Percentiles rank a stretch among this genome's conserved stretches.
Conservation (phyloP, 1,140 invertebrate species). For the Agrilus planipennis region DNA sequence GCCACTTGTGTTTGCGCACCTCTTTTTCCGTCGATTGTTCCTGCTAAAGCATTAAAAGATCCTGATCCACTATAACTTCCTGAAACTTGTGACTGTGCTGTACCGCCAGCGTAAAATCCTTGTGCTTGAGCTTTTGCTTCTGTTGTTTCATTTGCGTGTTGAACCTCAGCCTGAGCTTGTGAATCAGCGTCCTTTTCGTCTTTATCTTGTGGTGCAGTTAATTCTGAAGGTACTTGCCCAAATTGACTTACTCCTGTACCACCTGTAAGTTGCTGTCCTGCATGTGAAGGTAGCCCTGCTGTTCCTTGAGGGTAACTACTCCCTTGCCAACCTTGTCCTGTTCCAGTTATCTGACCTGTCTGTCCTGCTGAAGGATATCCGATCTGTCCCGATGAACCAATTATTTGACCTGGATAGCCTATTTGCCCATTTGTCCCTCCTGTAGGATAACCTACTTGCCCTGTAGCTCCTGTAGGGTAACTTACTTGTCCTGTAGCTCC, state of each 20-base stretch:
- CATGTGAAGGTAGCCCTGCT: too few relatives aligned
- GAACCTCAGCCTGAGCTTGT: conserved; percentile 58
- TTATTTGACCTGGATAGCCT: conserved; percentile 5
- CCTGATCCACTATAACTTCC: conserved; percentile 63
- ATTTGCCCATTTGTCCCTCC: conserved; percentile 10
- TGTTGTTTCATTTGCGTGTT: conserved; percentile 55
- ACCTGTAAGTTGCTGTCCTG: too few relatives aligned
- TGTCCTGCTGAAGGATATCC: conserved; percentile 2
- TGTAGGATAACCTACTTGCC: conserved; percentile 4
- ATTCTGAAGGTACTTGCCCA: conserved; percentile 1
- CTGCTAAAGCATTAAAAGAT: conserved; percentile 69
- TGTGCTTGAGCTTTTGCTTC: conserved; percentile 60
- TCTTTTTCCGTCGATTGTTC: conserved; percentile 60
- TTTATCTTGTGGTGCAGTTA: background rate
- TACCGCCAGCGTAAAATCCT: conserved; percentile 56
- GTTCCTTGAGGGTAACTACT: too few relatives aligned
- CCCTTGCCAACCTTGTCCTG: too few relatives aligned
- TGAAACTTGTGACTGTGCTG: conserved; percentile 65
- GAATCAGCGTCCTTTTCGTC: conserved; percentile 52
- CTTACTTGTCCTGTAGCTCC: too few relatives aligned
- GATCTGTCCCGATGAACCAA: conserved; percentile 4
- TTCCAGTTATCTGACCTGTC: conserved; percentile 12
- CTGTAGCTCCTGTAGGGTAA: conserved; percentile 10
- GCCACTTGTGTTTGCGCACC: conserved; percentile 59
- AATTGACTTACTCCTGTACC: conserved; percentile 1